phyloP scores from a whole-genome alignment of 2,113 vertebrate species.

The Phalacrocorax pelagicus region DNA sequence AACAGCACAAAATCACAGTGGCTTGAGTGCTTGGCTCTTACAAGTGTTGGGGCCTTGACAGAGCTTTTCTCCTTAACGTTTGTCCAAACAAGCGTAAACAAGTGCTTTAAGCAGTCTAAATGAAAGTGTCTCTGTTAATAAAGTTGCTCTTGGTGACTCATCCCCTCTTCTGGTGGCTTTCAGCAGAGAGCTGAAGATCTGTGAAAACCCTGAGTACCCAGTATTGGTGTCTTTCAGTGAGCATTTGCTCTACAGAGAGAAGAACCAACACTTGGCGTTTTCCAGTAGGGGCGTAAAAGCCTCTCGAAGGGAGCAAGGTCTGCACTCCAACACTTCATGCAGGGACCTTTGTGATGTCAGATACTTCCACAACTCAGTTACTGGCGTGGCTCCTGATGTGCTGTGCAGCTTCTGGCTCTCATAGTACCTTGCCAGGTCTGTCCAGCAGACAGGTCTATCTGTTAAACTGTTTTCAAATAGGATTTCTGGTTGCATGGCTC shows the following conservation, averaged over 20 bases:
- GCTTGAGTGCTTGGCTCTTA: not conserved
- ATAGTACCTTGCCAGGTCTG: not conserved
- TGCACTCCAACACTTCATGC: not conserved
- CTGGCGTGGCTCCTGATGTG: not conserved
- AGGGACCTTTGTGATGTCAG: not conserved
- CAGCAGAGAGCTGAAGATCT: not conserved
- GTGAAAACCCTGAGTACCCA: not conserved
- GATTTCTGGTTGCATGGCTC: not conserved
- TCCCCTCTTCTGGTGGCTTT: not conserved
- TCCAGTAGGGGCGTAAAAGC: not conserved
- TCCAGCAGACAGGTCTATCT: not conserved
- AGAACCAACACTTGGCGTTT: not conserved
- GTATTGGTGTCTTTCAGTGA: not conserved
- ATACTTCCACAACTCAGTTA: not conserved
- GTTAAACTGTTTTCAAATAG: not conserved
- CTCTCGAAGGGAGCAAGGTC: not conserved
- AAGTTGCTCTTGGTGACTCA: conserved; percentile 4
- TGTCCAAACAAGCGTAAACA: not conserved
- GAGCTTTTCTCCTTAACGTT: not conserved
- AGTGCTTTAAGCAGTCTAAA: not conserved
- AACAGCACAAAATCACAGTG: not conserved
- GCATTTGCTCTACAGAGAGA: not conserved
- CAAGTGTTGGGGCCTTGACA: not conserved
- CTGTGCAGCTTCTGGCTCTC: not conserved
- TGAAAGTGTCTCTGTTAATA: not conserved